Evolutionary conservation across 2,888 invertebrate genomes (phyloP).

Genomic region (Epistrophe grossulariae): DNA sequence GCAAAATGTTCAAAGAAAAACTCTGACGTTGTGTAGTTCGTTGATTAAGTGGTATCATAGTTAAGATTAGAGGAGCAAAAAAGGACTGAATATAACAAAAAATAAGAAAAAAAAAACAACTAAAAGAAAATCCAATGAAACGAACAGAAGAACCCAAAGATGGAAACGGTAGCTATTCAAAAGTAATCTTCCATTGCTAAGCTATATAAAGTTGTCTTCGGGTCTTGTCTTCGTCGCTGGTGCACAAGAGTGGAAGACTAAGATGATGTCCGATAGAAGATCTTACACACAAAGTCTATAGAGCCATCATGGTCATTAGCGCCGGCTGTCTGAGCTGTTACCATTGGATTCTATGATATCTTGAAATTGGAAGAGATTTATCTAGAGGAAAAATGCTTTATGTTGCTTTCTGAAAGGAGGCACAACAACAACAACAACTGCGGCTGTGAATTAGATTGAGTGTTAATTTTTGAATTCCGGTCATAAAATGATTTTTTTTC

Average conservation of each 20-base stretch:
- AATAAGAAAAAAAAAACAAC: slow-evolving; percentile 1
- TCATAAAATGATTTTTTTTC: background rate
- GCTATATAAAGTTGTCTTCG: slow-evolving; percentile 50
- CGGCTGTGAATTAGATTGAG: slow-evolving; percentile 5
- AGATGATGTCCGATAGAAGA: slow-evolving; percentile 69
- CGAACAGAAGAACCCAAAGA: slow-evolving; percentile 44
- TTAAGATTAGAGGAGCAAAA: slow-evolving; percentile 60
- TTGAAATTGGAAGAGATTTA: slow-evolving; percentile 61
- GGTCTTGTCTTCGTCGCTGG: background rate
- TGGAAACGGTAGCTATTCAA: slow-evolving; percentile 66
- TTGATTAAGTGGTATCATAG: slow-evolving; percentile 75
- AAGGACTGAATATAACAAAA: slow-evolving; percentile 8
- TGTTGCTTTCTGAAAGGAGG: background rate
- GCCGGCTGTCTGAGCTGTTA: slow-evolving; percentile 57
- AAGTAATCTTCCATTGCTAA: slow-evolving; percentile 40
- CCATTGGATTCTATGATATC: slow-evolving; percentile 56
- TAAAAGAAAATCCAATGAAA: slow-evolving; percentile 42
- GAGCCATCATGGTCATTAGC: slow-evolving; percentile 75
- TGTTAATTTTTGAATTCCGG: slow-evolving; percentile 35
- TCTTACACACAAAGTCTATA: slow-evolving; percentile 55
- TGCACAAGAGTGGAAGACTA: slow-evolving; percentile 35
- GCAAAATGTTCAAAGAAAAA: slow-evolving; percentile 41
- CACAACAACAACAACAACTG: background rate
- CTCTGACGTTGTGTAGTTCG: slow-evolving; percentile 61
- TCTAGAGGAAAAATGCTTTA: slow-evolving; percentile 20